Conservation (phyloP, 2,113 vertebrate genomes). For the Atlantisia rogersi region DNA sequence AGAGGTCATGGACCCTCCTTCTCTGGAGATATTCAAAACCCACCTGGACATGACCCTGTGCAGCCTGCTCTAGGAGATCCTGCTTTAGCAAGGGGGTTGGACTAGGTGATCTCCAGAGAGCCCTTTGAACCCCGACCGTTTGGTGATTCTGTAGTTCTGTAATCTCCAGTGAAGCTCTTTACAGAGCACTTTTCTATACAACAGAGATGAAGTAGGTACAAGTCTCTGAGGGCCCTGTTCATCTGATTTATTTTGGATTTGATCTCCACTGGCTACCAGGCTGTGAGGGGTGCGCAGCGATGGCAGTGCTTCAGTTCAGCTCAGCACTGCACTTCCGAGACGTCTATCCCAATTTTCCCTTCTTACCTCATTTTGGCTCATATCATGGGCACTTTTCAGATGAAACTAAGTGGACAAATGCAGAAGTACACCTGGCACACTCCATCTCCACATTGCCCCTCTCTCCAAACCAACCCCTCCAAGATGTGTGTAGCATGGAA, state of each 20-base stretch:
- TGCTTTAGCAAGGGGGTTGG: too few species aligned
- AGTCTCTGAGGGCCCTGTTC: background rate
- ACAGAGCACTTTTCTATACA: too few species aligned
- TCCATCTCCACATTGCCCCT: background rate
- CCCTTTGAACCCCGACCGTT: too few species aligned
- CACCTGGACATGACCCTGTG: too few species aligned
- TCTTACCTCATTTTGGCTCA: background rate
- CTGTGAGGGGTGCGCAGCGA: accelerated
- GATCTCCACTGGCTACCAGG: background rate
- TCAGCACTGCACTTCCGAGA: background rate
- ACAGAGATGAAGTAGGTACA: background rate
- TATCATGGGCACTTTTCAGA: background rate
- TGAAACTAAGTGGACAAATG: background rate
- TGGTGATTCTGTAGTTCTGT: too few species aligned
- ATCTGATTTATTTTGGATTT: background rate
- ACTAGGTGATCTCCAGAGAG: too few species aligned
- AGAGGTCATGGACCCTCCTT: too few species aligned
- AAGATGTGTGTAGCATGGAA: background rate
- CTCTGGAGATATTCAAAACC: too few species aligned
- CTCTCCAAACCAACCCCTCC: background rate
- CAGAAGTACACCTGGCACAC: background rate
- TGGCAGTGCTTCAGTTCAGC: background rate
- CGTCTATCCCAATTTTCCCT: background rate
- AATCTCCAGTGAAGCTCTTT: background rate
- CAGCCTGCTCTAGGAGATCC: too few species aligned